Conservation (phyloP, 1,140 invertebrate genomes). For the Lucilia cuprina region DNA sequence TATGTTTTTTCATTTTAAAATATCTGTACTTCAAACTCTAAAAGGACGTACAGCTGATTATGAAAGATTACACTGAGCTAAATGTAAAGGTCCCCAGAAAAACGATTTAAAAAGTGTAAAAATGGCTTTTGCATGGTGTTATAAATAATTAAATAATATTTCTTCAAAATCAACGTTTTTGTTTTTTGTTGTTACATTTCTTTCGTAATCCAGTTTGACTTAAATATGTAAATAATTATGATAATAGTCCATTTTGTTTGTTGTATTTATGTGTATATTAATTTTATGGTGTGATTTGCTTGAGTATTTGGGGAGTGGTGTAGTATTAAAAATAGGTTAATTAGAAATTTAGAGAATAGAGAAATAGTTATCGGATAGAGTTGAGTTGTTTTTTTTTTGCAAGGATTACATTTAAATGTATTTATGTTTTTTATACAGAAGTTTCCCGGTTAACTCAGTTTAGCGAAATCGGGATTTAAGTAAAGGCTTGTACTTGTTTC, state of each 20-base stretch:
- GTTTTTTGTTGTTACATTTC: neutral
- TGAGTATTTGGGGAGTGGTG: neutral
- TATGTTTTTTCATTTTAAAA: no score
- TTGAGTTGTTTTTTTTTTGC: neutral
- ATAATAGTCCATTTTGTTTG: neutral
- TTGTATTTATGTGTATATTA: neutral
- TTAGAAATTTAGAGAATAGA: neutral
- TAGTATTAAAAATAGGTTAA: neutral
- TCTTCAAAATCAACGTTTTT: neutral
- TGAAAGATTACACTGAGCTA: no score
- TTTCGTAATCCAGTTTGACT: neutral
- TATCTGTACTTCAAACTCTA: no score
- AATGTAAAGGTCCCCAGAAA: no score
- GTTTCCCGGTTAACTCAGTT: no score
- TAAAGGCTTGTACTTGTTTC: no score
- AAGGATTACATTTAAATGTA: neutral
- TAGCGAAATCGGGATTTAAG: no score
- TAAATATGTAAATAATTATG: neutral
- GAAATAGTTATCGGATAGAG: neutral
- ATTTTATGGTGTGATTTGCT: neutral
- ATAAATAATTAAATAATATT: neutral
- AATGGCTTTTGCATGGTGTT: no score
- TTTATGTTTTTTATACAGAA: no score
- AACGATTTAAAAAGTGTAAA: no score
- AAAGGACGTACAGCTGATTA: no score